A percentile compares a stretch with the other conserved stretches of the same genome.
Conservation (phyloP, 2,797 vertebrate genomes). For the Sebastes hubbsi region DNA sequence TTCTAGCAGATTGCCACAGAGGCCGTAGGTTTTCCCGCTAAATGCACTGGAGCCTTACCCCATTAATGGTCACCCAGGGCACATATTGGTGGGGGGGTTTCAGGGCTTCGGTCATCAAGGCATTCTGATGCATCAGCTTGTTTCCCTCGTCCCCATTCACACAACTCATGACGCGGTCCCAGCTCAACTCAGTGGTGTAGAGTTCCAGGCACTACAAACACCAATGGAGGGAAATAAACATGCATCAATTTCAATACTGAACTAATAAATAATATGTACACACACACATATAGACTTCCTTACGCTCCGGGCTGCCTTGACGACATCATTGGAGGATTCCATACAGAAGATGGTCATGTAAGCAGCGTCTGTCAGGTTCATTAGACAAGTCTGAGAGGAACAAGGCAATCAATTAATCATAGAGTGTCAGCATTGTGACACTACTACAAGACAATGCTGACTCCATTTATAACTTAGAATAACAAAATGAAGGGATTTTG, state of each 20-base stretch:
- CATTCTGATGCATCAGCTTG: constrained; percentile 89
- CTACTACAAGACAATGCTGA: not conserved
- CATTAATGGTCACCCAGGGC: constrained; percentile 92
- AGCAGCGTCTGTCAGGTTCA: constrained; percentile 58
- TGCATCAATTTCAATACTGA: not conserved
- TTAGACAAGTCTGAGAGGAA: constrained; percentile 84
- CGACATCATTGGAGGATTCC: constrained; percentile 77
- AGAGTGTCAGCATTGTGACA: not conserved
- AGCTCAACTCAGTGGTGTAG: constrained; percentile 57
- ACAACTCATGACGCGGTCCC: constrained; percentile 76
- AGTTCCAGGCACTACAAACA: constrained; percentile 82
- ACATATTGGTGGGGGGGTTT: constrained; percentile 87
- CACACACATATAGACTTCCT: not conserved
- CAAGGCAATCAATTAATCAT: not conserved
- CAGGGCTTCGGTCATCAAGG: constrained; percentile 80
- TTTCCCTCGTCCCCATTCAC: constrained; percentile 83
- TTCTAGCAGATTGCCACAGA: not conserved
- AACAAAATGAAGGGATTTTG: not conserved
- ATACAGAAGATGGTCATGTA: constrained; percentile 86
- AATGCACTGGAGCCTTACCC: constrained; percentile 75
- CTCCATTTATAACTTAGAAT: not conserved
- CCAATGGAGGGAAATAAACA: not conserved
- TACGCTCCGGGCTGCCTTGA: constrained; percentile 73
- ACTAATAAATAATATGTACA: not conserved
- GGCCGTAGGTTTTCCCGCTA: not conserved